Evolutionary conservation across 1,140 invertebrate genomes (phyloP).

Genomic region (Zaprionus ornatus): DNA sequence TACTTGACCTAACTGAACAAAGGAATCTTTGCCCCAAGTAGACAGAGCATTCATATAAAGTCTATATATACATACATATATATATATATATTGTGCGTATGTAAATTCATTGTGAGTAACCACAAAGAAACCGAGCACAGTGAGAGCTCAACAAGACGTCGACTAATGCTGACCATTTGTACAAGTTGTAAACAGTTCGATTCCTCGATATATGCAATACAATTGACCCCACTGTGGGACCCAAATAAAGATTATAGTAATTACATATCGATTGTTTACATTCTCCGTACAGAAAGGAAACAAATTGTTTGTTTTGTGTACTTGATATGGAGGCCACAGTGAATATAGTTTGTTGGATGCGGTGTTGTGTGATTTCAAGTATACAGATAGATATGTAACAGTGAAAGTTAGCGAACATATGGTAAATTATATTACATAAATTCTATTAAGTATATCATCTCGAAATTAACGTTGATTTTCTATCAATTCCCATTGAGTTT

Average conservation of each 20-base stretch:
- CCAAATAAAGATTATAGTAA: conserved; percentile 23
- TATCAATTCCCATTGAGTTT: conserved; percentile 6
- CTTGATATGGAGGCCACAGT: conserved; percentile 5
- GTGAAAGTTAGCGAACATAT: background rate
- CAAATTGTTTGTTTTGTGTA: conserved; percentile 15
- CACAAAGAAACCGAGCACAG: conserved; percentile 14
- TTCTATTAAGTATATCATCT: background rate
- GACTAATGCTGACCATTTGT: background rate
- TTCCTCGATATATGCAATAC: background rate
- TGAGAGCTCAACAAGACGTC: background rate
- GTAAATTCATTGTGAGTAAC: conserved; percentile 7
- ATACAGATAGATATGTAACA: background rate
- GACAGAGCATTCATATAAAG: conserved; percentile 1
- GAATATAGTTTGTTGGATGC: background rate
- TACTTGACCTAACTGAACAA: conserved; percentile 24
- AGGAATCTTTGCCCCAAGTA: conserved; percentile 1
- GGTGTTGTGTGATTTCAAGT: background rate
- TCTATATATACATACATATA: background rate
- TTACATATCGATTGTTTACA: conserved; percentile 27
- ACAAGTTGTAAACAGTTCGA: background rate
- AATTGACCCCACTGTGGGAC: background rate
- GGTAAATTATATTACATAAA: background rate
- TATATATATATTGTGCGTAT: conserved; percentile 2
- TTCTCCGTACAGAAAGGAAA: conserved; percentile 11
- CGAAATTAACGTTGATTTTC: background rate